phyloP scores from a whole-genome alignment of 1,140 invertebrate genomes.

The Trissolcus basalis region DNA sequence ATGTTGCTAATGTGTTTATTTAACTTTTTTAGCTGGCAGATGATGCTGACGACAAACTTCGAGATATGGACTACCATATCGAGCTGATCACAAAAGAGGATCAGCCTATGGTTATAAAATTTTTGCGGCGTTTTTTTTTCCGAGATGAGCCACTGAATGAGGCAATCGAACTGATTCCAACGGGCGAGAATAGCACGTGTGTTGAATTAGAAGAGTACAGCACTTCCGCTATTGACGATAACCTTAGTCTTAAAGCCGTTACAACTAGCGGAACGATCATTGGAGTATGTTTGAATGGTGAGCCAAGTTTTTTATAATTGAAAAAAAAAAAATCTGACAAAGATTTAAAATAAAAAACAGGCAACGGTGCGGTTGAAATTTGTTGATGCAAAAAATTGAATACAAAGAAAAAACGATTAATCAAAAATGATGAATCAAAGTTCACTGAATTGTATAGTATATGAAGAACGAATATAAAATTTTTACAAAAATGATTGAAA shows the following conservation, averaged over 20 bases:
- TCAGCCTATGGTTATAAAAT: conserved; percentile 76
- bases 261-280: conserved; percentile 79
- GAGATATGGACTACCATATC: conserved; percentile 68
- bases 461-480: too few species aligned
- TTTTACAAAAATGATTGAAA: too few species aligned
- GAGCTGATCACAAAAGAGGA: conserved; percentile 71
- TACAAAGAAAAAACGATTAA: too few species aligned
- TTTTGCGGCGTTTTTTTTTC: conserved; percentile 82
- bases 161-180: conserved; percentile 78
- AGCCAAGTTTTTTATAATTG: conserved; percentile 22
- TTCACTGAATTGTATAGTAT: too few species aligned
- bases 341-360: neutral
- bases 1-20: too few species aligned
- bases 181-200: conserved; percentile 80
- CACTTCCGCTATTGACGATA: conserved; percentile 77
- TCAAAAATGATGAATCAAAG: too few species aligned
- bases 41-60: conserved; percentile 40
- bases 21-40: conserved; percentile 73
- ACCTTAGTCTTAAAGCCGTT: conserved; percentile 80
- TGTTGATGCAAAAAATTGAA: too few species aligned
- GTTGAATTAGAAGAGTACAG: conserved; percentile 81
- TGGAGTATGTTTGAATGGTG: conserved; percentile 77
- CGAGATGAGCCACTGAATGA: conserved; percentile 84
- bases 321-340: neutral
- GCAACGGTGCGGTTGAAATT: too few species aligned